phyloP scores from a whole-genome alignment of 2,888 invertebrate species.

The Drosophila mayaguana region DNA sequence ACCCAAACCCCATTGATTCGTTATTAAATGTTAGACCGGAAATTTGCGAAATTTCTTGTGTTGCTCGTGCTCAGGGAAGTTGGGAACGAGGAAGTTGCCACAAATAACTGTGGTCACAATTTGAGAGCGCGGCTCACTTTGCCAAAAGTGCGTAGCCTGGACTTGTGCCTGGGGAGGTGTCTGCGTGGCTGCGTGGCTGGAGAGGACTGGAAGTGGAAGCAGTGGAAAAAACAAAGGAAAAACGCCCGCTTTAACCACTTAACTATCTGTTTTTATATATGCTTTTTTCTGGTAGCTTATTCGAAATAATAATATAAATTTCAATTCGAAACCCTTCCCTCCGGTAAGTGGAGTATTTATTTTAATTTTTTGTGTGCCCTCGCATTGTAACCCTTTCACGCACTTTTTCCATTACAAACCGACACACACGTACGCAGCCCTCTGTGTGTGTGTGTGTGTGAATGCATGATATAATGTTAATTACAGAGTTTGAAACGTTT shows the following conservation, averaged over 20 bases:
- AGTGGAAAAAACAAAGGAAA: constrained; percentile 6
- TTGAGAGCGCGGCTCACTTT: neutral
- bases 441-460: neutral
- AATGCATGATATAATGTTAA: constrained; percentile 47
- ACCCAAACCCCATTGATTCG: no score
- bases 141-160: neutral
- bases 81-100: neutral
- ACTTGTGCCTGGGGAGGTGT: neutral
- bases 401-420: constrained; percentile 54
- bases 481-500: constrained; percentile 57
- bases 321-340: constrained; percentile 53
- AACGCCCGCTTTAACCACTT: constrained; percentile 33
- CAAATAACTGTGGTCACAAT: constrained; percentile 1
- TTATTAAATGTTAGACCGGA: neutral
- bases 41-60: neutral
- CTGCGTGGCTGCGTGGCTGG: neutral
- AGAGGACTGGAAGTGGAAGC: neutral
- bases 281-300: constrained; percentile 35
- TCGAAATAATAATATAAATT: constrained; percentile 67
- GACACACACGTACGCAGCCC: neutral
- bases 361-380: constrained; percentile 26
- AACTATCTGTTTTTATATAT: constrained; percentile 28
- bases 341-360: constrained; percentile 31
- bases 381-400: constrained; percentile 62
- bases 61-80: neutral